Percentiles rank a stretch among this genome's conserved stretches.
Evolutionary conservation across 30 jellyfish, hydroid and myxozoan genomes (phyloP).

Genomic region (Cassiopea andromeda): DNA sequence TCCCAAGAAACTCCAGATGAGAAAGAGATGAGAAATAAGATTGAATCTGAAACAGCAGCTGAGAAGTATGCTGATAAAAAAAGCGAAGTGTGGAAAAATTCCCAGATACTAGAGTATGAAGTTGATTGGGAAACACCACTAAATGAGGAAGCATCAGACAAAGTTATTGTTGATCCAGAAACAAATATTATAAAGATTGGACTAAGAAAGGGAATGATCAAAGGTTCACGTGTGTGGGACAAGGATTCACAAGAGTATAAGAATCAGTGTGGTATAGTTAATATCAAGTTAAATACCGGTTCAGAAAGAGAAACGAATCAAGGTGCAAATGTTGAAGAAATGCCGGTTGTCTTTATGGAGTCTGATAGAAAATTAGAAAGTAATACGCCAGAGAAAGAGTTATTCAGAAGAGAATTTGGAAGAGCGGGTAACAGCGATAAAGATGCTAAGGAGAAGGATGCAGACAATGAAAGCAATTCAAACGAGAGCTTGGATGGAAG

Average conservation of each 20-base stretch:
- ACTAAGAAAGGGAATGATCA: conserved; percentile 54
- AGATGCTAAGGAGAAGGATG: too few relatives aligned
- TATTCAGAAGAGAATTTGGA: not conserved
- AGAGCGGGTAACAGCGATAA: conserved; percentile 2
- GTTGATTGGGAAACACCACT: conserved; percentile 71
- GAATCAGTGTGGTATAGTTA: not conserved
- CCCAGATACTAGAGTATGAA: conserved; percentile 48
- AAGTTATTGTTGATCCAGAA: conserved; percentile 52
- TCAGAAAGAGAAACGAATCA: not conserved
- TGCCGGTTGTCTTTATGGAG: conserved; percentile 41
- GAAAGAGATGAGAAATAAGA: not conserved
- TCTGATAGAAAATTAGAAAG: conserved; percentile 11
- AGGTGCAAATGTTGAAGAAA: conserved; percentile 11
- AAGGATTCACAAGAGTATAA: conserved; percentile 7
- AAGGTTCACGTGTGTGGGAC: conserved; percentile 33
- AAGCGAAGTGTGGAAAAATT: not conserved
- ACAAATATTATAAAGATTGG: conserved; percentile 53
- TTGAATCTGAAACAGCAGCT: not conserved
- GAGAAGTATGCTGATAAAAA: not conserved
- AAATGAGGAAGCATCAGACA: conserved; percentile 44
- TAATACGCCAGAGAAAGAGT: not conserved
- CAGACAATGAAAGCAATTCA: not conserved
- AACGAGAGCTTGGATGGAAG: not conserved
- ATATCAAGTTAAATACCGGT: not conserved
- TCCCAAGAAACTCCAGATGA: not conserved